These are phyloP conservation scores for Accipiter virgatus DNA, from an alignment of 2,113 vertebrate species.

Conservation along the genomic window DNA sequence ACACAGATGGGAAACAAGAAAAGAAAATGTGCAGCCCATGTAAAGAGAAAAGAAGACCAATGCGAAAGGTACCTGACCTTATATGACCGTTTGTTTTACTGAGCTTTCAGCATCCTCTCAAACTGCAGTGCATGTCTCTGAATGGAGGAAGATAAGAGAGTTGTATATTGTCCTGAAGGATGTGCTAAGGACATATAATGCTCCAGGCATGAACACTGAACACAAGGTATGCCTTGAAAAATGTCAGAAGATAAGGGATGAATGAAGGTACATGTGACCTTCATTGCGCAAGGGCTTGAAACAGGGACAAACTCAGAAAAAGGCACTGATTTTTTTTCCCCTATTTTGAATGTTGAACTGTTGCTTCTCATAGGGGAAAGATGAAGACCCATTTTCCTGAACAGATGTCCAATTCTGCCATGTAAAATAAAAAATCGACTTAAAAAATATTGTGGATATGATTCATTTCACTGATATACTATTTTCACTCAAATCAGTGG, in stretches of 20 bases:
- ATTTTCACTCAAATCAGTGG: background rate
- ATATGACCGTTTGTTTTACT: background rate
- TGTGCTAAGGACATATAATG: constrained; percentile 40
- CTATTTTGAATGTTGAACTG: background rate
- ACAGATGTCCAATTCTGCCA: background rate
- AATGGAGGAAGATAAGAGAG: background rate
- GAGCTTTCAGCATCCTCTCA: background rate
- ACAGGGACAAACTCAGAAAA: background rate
- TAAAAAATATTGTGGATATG: background rate
- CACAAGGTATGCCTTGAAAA: constrained; percentile 8
- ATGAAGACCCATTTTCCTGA: background rate
- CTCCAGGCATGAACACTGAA: constrained; percentile 19
- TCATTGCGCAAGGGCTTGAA: background rate
- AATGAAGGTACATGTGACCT: constrained; percentile 33
- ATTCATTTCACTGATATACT: background rate
- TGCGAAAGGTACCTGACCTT: background rate
- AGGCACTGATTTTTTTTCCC: background rate
- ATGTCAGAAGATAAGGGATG: constrained; percentile 45
- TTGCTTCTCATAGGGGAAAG: background rate
- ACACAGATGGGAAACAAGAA: background rate
- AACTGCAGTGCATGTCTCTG: background rate
- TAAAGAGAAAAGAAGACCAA: background rate
- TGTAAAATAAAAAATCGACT: background rate
- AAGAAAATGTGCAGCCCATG: background rate
- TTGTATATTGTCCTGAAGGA: background rate